These are phyloP conservation scores for Acromyrmex charruanus DNA, from an alignment of 1,140 invertebrate genomes.

Conservation along the genomic window DNA sequence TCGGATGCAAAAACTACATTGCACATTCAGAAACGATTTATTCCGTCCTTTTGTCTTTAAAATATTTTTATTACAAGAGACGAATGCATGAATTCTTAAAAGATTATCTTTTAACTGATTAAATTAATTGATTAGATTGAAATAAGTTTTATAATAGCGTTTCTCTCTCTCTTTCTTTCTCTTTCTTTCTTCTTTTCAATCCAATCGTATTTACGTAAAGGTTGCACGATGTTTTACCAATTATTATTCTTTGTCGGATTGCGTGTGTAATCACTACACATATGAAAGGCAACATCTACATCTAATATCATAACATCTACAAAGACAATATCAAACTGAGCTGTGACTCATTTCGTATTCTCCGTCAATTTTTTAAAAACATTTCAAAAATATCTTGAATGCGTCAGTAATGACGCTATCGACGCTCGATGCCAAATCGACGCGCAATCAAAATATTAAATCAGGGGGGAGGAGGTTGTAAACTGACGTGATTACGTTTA, in stretches of 20 bases:
- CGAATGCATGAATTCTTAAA: neutral
- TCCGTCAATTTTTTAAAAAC: constrained; percentile 22
- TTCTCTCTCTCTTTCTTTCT: neutral
- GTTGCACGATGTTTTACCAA: neutral
- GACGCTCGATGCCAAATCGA: constrained; percentile 35
- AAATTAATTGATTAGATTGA: neutral
- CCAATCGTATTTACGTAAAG: neutral
- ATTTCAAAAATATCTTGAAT: constrained; percentile 62
- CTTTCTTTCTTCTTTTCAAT: neutral
- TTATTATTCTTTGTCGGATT: constrained; percentile 24
- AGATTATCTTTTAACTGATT: neutral
- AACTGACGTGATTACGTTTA: constrained; percentile 17
- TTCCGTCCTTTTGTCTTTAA: neutral
- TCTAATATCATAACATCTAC: too few species aligned
- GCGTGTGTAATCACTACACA: neutral
- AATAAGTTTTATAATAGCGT: neutral
- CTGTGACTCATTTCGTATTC: constrained; percentile 2
- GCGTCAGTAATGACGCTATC: constrained; percentile 50
- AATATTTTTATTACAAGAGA: neutral
- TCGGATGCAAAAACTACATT: neutral
- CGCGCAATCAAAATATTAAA: constrained; percentile 59
- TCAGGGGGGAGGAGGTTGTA: neutral
- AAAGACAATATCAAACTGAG: neutral
- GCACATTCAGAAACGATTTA: neutral
- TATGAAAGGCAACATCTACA: neutral